Percentiles rank a stretch among this genome's conserved stretches.
Evolutionary conservation across 2,113 vertebrate species (phyloP).

Genomic region (Acanthochromis polyacanthus): DNA sequence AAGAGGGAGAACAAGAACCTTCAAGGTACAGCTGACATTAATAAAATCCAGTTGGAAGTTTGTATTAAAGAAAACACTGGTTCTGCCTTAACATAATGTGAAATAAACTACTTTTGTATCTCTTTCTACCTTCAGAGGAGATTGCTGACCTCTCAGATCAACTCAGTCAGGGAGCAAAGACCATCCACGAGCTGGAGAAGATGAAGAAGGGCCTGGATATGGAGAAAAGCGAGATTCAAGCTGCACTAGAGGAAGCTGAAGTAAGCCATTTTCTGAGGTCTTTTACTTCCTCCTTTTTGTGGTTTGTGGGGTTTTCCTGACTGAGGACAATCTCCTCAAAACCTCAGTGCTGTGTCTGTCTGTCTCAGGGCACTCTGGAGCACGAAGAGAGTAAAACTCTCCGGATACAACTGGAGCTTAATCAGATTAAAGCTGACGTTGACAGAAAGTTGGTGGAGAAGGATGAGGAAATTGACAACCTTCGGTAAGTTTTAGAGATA

Average conservation of each 20-base stretch:
- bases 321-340: neutral
- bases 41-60: neutral
- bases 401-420: conserved; percentile 93
- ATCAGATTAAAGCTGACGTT: conserved; percentile 92
- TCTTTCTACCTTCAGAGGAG: conserved; percentile 86
- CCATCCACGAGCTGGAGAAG: conserved; percentile 95
- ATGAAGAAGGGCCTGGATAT: conserved; percentile 91
- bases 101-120: neutral
- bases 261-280: conserved; percentile 72
- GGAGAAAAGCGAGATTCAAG: conserved; percentile 94
- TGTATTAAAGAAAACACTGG: neutral
- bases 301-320: neutral
- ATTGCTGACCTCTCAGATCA: conserved; percentile 94
- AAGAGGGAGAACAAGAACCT: conserved; percentile 97
- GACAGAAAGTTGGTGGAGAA: conserved; percentile 94
- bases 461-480: conserved; percentile 92
- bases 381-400: conserved; percentile 95
- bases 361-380: conserved; percentile 90
- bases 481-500: conserved; percentile 83
- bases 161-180: conserved; percentile 90
- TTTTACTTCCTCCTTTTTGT: neutral
- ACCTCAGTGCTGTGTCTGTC: neutral
- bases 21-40: conserved; percentile 84
- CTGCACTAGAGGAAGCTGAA: conserved; percentile 94
- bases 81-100: neutral